phyloP scores from a whole-genome alignment of 1,140 invertebrate species.

The Drosophila mayri region DNA sequence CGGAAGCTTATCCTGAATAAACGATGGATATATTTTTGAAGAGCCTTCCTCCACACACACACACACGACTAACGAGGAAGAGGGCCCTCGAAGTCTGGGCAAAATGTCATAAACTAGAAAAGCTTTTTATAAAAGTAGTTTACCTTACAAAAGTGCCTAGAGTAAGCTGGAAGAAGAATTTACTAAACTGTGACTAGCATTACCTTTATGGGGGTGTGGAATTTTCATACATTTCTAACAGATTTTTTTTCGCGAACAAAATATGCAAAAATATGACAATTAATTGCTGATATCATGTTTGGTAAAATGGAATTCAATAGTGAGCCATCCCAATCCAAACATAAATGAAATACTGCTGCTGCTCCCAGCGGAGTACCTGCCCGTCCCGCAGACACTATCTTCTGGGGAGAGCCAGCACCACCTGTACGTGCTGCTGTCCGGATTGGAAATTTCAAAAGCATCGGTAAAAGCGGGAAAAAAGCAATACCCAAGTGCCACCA shows the following conservation, averaged over 20 bases:
- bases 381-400: background rate
- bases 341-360: slow-evolving; percentile 5
- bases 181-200: background rate
- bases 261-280: background rate
- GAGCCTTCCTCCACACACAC: slow-evolving; percentile 4
- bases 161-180: background rate
- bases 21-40: slow-evolving; percentile 18
- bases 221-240: background rate
- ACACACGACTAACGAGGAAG: slow-evolving; percentile 6
- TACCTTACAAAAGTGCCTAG: background rate
- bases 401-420: background rate
- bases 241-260: background rate
- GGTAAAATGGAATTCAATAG: background rate
- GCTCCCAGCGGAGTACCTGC: background rate
- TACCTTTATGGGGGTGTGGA: background rate
- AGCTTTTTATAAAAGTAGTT: slow-evolving; percentile 17
- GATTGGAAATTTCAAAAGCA: slow-evolving; percentile 11
- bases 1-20: slow-evolving; percentile 13
- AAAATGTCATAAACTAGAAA: slow-evolving; percentile 22
- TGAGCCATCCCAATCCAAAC: background rate
- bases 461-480: slow-evolving; percentile 10
- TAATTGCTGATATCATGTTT: slow-evolving; percentile 8
- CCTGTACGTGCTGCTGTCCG: slow-evolving; percentile 22
- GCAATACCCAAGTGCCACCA: slow-evolving; percentile 19
- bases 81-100: slow-evolving; percentile 10